Base-by-base conservation (phyloP, 2,113 vertebrate species). In the Scomber scombrus region DNA sequence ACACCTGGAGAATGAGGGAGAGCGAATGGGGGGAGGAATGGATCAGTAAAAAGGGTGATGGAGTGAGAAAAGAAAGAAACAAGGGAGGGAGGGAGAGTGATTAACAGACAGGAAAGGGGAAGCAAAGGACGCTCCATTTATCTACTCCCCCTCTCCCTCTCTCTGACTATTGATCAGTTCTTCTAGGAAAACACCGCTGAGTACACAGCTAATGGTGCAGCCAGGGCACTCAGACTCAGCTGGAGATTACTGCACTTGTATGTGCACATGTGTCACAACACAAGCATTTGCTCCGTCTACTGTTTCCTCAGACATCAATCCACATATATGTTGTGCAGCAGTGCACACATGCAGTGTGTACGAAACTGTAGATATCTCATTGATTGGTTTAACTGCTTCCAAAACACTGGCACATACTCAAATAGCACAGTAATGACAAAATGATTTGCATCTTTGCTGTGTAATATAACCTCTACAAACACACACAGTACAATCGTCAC, bases 81-180 rank as follows among this genome's bases (percentile, higher is more conserved):
- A 73, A 57, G 67, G 34, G 34, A 40, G 60, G 68, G 47, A 91
- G 68, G 80, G 73, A 81, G 49, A 79, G 84, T 82, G 78, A 89
- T 90, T 88, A 89, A 85, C 70, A 89, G 67, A 89, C 84, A 86
- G 81, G 79, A 88, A 90, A 88, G 85, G 77, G 70, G 83, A 86
- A 82, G 69, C 80, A 83, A 87, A 89, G 85, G 87, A 80, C 78
- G 57, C 72, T 88, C 70, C 78, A 85, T 92, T 88, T 88, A 56
- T 82, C 78, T 71, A 23, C 69, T 76, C 77, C 79, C 55, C 78
- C 75, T 78, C 85, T 85, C 62, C 71, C 87, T 78, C 81, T 56
- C 70, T n/a, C 62, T 85, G 81, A 90, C 81, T 93, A 95, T 95
- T 94, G 94, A 95, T 95, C 90, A 89, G 84, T 84, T 92, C 93